These are phyloP conservation scores for Apis cerana DNA, from an alignment of 1,140 invertebrate species.

Conservation along the genomic window DNA sequence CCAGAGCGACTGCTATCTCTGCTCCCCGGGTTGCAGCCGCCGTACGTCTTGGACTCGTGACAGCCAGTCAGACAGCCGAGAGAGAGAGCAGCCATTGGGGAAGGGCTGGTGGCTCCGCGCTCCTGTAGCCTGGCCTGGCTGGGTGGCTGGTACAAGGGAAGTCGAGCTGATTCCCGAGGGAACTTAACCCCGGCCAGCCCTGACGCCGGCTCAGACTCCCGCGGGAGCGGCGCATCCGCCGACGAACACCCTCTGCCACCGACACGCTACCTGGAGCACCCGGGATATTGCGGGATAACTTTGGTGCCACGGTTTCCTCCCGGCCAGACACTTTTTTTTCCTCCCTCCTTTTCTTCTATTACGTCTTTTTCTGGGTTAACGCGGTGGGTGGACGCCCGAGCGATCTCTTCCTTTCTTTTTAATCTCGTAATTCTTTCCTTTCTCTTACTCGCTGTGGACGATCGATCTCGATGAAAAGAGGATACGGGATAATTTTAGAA, in stretches of 20 bases:
- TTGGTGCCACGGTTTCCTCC: conserved; percentile 19
- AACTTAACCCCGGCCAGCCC: conserved; percentile 71
- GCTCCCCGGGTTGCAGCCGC: conserved; percentile 61
- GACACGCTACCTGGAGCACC: conserved; percentile 69
- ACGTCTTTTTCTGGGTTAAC: not conserved
- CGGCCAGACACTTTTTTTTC: conserved; percentile 1
- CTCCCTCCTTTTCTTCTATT: not conserved
- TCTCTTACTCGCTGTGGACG: too few relatives aligned
- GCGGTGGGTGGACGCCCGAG: too few relatives aligned
- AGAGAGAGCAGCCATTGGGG: conserved; percentile 51
- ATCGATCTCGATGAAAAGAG: too few relatives aligned
- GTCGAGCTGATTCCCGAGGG: conserved; percentile 62
- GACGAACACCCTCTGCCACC: conserved; percentile 65
- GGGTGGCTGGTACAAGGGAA: conserved; percentile 51
- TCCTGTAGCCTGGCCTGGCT: not conserved
- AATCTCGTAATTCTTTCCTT: too few relatives aligned
- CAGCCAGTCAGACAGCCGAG: conserved; percentile 61
- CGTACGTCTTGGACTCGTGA: conserved; percentile 74
- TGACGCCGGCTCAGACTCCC: conserved; percentile 77
- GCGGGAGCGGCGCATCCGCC: conserved; percentile 66
- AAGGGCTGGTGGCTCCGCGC: conserved; percentile 23
- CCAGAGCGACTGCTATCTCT: conserved; percentile 66
- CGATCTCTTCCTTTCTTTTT: too few relatives aligned
- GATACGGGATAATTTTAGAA: too few relatives aligned
- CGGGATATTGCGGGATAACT: conserved; percentile 68